Percentiles rank a stretch among this genome's conserved stretches.
These are phyloP conservation scores for Apostichopus leukothele DNA, from an alignment of 53 echinoderm and acorn worm species.

Conservation along the genomic window DNA sequence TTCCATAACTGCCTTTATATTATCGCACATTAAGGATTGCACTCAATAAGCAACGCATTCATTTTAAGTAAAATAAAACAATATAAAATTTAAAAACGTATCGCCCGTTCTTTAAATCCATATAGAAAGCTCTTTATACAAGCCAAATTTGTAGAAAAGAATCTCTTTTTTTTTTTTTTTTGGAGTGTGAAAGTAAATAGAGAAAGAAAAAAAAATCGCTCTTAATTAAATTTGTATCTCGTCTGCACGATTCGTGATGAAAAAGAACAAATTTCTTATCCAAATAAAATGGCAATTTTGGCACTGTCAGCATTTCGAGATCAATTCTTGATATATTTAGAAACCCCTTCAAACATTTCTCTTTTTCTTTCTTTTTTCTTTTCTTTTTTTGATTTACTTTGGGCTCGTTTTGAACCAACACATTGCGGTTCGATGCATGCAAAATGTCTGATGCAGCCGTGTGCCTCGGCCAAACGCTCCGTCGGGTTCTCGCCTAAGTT, in stretches of 20 bases:
- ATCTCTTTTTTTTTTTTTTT: too few species aligned
- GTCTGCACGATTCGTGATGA: background rate
- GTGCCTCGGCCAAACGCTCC: background rate
- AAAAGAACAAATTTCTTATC: background rate
- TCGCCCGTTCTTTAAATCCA: too few species aligned
- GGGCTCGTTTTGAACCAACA: background rate
- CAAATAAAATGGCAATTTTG: background rate
- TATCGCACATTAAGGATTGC: too few species aligned
- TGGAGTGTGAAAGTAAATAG: background rate
- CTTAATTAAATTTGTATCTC: background rate
- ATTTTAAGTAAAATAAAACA: too few species aligned
- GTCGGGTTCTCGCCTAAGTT: background rate
- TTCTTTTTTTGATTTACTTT: background rate
- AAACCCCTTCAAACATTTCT: too few species aligned
- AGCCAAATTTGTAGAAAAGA: too few species aligned
- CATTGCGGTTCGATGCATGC: background rate
- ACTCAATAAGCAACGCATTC: too few species aligned
- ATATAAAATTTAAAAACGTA: too few species aligned
- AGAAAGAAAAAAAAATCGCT: background rate
- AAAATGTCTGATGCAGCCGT: background rate
- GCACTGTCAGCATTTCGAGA: background rate
- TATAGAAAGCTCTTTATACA: too few species aligned
- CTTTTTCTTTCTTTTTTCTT: background rate
- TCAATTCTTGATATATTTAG: too few species aligned
- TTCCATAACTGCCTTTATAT: too few species aligned